Conservation (phyloP, 2,888 invertebrate genomes). For the Timandra comae region DNA sequence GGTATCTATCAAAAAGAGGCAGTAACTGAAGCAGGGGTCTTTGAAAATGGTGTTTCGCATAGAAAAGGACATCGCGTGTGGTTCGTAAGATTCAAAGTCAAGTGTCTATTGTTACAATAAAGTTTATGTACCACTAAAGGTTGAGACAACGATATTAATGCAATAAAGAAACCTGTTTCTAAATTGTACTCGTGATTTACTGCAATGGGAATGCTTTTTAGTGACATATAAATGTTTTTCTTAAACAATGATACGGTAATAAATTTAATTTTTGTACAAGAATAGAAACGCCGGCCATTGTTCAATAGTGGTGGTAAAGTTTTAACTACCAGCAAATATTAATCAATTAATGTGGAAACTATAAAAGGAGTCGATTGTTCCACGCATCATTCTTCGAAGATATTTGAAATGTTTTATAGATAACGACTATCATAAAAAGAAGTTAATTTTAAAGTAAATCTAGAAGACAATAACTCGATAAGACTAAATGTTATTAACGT, state of each 20-base stretch:
- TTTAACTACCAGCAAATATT: too few relatives aligned
- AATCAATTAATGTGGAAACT: too few relatives aligned
- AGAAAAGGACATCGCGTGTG: slow-evolving; percentile 41
- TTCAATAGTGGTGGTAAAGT: not conserved
- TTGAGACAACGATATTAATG: slow-evolving; percentile 50
- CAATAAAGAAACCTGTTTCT: slow-evolving; percentile 50
- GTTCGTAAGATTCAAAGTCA: slow-evolving; percentile 55
- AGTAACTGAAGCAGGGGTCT: slow-evolving; percentile 12
- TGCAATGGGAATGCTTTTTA: slow-evolving; percentile 60
- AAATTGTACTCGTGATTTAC: slow-evolving; percentile 59
- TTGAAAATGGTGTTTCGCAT: slow-evolving; percentile 18
- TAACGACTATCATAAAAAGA: too few relatives aligned
- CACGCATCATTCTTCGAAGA: too few relatives aligned
- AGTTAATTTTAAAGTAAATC: too few relatives aligned
- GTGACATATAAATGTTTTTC: slow-evolving; percentile 48
- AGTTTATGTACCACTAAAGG: slow-evolving; percentile 59
- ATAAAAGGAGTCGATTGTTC: too few relatives aligned
- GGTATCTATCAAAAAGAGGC: slow-evolving; percentile 21
- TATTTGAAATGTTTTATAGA: too few relatives aligned
- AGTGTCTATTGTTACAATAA: slow-evolving; percentile 56
- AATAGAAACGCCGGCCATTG: slow-evolving; percentile 7
- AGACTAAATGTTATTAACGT: too few relatives aligned
- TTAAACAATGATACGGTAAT: slow-evolving; percentile 53
- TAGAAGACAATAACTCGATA: too few relatives aligned
- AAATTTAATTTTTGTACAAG: slow-evolving; percentile 35